phyloP scores from a whole-genome alignment of 2,113 vertebrate genomes.

The Microtus richardsoni region DNA sequence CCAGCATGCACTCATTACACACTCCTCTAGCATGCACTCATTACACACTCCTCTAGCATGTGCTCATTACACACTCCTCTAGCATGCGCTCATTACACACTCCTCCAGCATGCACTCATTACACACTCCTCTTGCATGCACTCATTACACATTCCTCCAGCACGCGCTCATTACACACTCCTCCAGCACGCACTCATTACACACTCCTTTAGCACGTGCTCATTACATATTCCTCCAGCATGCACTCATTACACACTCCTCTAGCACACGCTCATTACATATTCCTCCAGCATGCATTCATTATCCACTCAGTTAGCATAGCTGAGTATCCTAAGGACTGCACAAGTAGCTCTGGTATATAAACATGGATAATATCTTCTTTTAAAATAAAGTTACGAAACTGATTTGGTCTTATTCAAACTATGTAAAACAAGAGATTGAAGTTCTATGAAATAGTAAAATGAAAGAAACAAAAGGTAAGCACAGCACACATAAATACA shows the following conservation, averaged over 20 bases:
- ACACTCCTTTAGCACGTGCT: neutral
- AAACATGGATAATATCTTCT: neutral
- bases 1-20: no score
- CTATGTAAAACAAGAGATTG: slow-evolving; percentile 7
- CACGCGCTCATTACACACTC: neutral
- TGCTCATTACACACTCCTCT: no score
- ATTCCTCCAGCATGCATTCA: neutral
- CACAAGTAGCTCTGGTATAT: neutral
- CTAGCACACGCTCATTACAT: neutral
- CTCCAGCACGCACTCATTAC: neutral
- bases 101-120: no score
- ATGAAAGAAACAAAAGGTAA: neutral
- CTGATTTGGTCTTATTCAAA: neutral
- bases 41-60: no score
- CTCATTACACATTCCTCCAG: no score
- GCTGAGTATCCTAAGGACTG: neutral
- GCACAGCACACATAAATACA: neutral
- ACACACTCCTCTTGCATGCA: no score
- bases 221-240: neutral
- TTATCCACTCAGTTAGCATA: neutral
- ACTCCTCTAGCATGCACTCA: no score
- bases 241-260: no score
- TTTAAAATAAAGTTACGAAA: slow-evolving; percentile 15
- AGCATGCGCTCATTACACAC: no score
- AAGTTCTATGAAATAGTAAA: slow-evolving; percentile 25